Evolutionary conservation across 2,888 invertebrate genomes (phyloP).

Genomic region (Lepidocyrtinus sp.): DNA sequence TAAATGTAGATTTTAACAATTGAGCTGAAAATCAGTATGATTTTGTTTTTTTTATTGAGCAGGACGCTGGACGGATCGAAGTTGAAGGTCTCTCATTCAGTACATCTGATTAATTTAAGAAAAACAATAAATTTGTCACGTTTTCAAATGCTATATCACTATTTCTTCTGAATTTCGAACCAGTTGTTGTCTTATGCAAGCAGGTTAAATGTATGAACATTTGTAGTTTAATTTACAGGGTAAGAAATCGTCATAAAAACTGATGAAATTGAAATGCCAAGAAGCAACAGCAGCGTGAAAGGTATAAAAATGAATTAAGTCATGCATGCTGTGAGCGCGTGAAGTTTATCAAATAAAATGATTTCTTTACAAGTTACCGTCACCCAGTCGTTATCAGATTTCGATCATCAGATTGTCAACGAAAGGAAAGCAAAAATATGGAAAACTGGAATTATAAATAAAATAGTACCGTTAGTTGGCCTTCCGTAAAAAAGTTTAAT

Average conservation of each 20-base stretch:
- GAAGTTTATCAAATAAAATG: too few relatives aligned
- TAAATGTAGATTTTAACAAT: too few relatives aligned
- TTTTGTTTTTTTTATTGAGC: slow-evolving; percentile 3
- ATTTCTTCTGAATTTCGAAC: not conserved
- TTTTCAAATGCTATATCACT: not conserved
- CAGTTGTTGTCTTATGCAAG: not conserved
- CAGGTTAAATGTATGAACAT: slow-evolving; percentile 4
- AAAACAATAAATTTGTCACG: slow-evolving; percentile 14
- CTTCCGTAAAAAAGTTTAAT: not conserved
- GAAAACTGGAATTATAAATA: too few relatives aligned
- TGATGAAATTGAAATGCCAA: too few relatives aligned
- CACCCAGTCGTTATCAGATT: not conserved
- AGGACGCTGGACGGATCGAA: not conserved
- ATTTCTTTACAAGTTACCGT: slow-evolving; percentile 12
- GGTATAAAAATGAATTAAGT: not conserved
- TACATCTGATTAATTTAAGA: not conserved
- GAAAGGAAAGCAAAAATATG: not conserved
- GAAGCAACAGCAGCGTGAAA: not conserved
- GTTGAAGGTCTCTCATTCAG: slow-evolving; percentile 18
- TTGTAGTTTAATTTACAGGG: slow-evolving; percentile 6
- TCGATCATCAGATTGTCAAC: not conserved
- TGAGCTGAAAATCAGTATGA: not conserved
- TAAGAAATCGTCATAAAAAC: not conserved
- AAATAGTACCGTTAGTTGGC: slow-evolving; percentile 10
- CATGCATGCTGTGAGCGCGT: not conserved